Percentiles rank a stretch among this genome's conserved stretches.
Evolutionary conservation across 2,888 invertebrate genomes (phyloP).

Genomic region (Leptopilina drosophilae): DNA sequence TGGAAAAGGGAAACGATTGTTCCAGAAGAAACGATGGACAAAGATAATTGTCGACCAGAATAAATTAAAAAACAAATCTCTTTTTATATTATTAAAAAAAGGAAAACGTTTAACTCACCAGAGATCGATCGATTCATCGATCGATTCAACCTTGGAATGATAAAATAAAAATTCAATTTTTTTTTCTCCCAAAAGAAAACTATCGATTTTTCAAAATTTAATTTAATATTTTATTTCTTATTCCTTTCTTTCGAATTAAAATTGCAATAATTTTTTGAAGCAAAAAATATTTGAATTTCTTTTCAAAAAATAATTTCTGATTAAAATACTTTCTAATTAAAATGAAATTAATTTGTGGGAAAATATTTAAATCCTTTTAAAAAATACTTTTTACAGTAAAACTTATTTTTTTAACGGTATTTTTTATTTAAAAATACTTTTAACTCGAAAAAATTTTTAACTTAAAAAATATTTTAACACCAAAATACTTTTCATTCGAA

Average conservation of each 20-base stretch:
- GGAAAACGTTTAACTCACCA: not conserved
- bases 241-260: no score
- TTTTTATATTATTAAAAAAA: not conserved
- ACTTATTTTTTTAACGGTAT: no score
- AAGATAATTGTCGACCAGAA: slow-evolving; percentile 31
- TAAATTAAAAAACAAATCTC: slow-evolving; percentile 37
- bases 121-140: not conserved
- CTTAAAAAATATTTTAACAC: no score
- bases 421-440: no score
- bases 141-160: slow-evolving; percentile 7
- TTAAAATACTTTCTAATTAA: no score
- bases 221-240: not conserved
- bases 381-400: not conserved
- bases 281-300: no score
- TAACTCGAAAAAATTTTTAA: not conserved
- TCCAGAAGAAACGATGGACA: slow-evolving; percentile 35
- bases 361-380: not conserved
- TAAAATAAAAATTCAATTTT: slow-evolving; percentile 6
- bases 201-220: not conserved
- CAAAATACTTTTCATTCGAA: no score
- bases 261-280: no score
- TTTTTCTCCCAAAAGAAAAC: not conserved
- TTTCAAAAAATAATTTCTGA: no score
- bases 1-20: slow-evolving; percentile 38
- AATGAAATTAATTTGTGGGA: no score